Evolutionary conservation across 2,797 vertebrate genomes (phyloP).

Genomic region (Gouania willdenowi): DNA sequence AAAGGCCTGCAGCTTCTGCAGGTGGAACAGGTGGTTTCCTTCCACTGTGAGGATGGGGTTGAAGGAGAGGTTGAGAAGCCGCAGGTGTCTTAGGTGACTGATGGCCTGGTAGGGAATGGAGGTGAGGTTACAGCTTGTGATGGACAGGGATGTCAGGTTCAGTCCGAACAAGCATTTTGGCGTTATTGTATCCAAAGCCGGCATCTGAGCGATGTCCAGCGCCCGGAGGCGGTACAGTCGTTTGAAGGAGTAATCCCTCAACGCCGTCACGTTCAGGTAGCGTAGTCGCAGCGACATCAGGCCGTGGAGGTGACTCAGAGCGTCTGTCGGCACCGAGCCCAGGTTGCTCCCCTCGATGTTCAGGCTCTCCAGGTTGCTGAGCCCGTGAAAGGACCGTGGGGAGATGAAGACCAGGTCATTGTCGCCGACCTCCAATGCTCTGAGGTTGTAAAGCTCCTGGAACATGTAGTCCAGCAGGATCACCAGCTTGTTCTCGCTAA

Average conservation of each 20-base stretch:
- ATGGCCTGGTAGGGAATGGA: constrained; percentile 90
- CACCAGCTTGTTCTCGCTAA: constrained; percentile 98
- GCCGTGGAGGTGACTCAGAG: constrained; percentile 93
- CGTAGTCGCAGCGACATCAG: constrained; percentile 87
- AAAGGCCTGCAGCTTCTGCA: constrained; percentile 93
- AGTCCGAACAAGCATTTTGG: constrained; percentile 92
- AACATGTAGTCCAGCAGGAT: constrained; percentile 98
- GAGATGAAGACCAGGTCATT: constrained; percentile 97
- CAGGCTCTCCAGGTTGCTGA: constrained; percentile 93
- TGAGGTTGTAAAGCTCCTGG: constrained; percentile 96
- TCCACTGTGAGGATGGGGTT: constrained; percentile 91
- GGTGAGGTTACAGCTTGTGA: constrained; percentile 93
- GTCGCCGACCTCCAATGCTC: constrained; percentile 96
- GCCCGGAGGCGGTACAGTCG: constrained; percentile 90
- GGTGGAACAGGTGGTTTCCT: constrained; percentile 90
- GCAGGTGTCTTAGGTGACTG: constrained; percentile 91
- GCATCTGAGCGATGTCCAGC: constrained; percentile 93
- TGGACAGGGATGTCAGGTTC: constrained; percentile 91
- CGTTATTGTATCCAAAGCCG: constrained; percentile 90
- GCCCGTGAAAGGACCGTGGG: constrained; percentile 91
- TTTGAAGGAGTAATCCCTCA: constrained; percentile 95
- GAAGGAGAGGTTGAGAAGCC: constrained; percentile 94
- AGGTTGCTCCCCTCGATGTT: constrained; percentile 94
- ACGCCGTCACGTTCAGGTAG: constrained; percentile 89
- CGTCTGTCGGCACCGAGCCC: constrained; percentile 92